A percentile compares a stretch with the other conserved stretches of the same genome.
Conservation (phyloP, 1,140 invertebrate species). For the Macrobrachium rosenbergii region DNA sequence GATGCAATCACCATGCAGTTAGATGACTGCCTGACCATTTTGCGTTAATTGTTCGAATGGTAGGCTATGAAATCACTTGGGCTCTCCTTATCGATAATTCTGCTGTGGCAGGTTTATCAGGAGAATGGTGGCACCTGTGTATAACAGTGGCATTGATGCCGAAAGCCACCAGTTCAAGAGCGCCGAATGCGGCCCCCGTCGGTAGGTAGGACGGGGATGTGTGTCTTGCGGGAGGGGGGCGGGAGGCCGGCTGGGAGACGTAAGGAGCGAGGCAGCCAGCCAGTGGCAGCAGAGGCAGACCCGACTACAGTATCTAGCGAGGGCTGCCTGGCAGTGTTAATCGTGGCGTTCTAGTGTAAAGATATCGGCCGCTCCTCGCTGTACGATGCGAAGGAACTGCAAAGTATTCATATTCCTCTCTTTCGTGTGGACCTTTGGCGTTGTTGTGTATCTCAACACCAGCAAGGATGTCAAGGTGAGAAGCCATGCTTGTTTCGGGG, state of each 20-base stretch:
- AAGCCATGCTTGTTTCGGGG: background rate
- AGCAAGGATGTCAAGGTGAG: constrained; percentile 59
- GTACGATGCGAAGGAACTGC: constrained; percentile 56
- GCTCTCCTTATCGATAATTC: too few species aligned
- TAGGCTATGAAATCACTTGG: too few species aligned
- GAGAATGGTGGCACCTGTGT: too few species aligned
- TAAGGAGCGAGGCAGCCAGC: background rate
- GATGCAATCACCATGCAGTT: too few species aligned
- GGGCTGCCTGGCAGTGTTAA: constrained; percentile 34
- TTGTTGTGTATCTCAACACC: constrained; percentile 59
- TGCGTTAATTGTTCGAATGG: too few species aligned
- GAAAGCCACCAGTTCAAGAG: background rate
- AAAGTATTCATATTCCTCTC: constrained; percentile 61
- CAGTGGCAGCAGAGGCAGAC: background rate
- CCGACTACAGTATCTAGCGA: background rate
- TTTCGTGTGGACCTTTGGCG: constrained; percentile 56
- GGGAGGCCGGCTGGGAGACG: background rate
- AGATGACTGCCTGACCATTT: too few species aligned
- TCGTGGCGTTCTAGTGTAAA: constrained; percentile 28
- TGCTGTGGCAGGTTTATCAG: too few species aligned
- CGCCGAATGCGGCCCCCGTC: background rate
- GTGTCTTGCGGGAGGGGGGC: background rate
- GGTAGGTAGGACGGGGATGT: background rate
- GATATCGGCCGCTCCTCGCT: background rate
- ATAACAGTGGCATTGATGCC: too few species aligned